Evolutionary conservation across 2,888 invertebrate species (phyloP), one percentile per base, ranked within the genome.

Genomic region (Gordius sp.): DNA sequence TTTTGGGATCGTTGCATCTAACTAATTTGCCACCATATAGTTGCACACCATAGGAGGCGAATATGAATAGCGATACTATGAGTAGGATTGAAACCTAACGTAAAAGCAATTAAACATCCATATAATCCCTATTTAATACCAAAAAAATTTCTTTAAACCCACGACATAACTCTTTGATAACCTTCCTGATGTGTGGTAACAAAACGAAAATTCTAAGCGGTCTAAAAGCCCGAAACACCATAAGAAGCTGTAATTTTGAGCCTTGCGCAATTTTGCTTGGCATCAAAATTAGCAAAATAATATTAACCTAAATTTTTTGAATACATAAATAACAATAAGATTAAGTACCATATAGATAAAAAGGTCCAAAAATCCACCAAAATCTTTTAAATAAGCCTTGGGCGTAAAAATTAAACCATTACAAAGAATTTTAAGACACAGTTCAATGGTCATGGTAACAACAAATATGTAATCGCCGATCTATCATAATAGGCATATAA

Each of bases 361-460:
- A 8, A 97, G 81, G 68, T 97, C 97, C 63, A 97, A 73, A 16
- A 87, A 79, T 0, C 93, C 89, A 23, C 91, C 89, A 23, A 89
- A 85, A 68, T 99, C 97, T 72, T 89, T 83, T 41, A 99, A 80
- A 63, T 93, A 83, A 0, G 97, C 97, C 70, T 93, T 93, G 0
- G 97, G 97, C 0, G 97, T 99, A 68, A 99, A 99, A 68, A 99
- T 85, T 39, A 99, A 73, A 1, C 97, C 97, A 69, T 97, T 87
- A 0, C 97, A 91, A 58, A 93, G 72, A 60, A 93, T 85, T 73
- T 99, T 99, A 57, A 99, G 70, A 0, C 81, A 79, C 66, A 99
- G 71, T 70, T 99, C 97, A 33, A 93, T 74, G 64, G 89, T 89
- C 97, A 99, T 99, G 64, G 84, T 84, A 57, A 91, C 79, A 0